Base-by-base conservation (phyloP, 1,140 invertebrate species). In the Asbolus verrucosus region DNA sequence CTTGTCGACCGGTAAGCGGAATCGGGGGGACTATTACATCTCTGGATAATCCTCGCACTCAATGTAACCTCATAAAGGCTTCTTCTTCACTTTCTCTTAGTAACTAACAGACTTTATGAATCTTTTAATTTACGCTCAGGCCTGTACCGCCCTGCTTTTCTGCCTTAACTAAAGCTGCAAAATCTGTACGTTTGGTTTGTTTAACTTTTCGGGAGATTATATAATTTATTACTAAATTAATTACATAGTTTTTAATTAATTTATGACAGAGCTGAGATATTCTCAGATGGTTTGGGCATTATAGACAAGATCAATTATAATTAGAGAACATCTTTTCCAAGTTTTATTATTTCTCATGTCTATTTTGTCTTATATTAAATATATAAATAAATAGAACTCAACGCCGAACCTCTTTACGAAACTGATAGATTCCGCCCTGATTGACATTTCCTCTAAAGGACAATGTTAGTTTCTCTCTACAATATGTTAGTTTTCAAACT, bases 41-140 rank as follows among this genome's bases (percentile, higher is more conserved):
- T 68, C 66, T 59, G 33, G 66, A 31, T 68, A 68, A 68, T 68
- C 66, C 66, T 68, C 61, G 50, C 66, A 68, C 66, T 68, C 66
- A 60, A 11, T 59, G 50, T 38, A 61, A 60, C 66, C 66, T 61
- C 66, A 68, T 68, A 59, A 68, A 68, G 50, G 46, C 66, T 33
- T 38, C 50, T 60, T 21, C 46, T 68, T 60, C 66, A 68, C 66
- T 68, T 59, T 60, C 50, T 27, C 50, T 59, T 68, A 68, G 46
- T 68, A 60, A 68, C 46, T 11, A 41, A 9, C 50, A 24, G 46
- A 60, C 31, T 68, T 68, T 68, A 68, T 36, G 46, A 59, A 30
- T 60, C 50, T 68, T 68, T 66, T 66, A 66, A 66, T 46, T 66
- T 66, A 66, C 63, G 24, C 15, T 18, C 27, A 9, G 21, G 2